phyloP scores from a whole-genome alignment of 2,888 invertebrate species.

The Hypomecis atomaria region DNA sequence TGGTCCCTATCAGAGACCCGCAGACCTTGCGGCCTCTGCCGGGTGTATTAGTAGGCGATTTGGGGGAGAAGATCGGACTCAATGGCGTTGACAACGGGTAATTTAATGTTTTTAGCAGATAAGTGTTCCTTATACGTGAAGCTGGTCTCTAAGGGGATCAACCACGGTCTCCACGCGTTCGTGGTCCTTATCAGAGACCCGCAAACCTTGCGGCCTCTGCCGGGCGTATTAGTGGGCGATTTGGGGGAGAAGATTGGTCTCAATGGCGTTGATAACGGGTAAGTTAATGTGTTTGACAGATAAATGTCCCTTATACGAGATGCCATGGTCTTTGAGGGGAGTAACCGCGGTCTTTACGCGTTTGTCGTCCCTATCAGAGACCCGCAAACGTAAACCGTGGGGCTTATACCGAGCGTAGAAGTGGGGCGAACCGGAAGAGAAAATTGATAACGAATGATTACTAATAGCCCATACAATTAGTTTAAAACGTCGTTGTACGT shows the following conservation, averaged over 20 bases:
- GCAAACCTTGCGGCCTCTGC: slow-evolving; percentile 87
- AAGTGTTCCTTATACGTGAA: slow-evolving; percentile 95
- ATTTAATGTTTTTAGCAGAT: slow-evolving; percentile 72
- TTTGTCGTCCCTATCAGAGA: slow-evolving; percentile 95
- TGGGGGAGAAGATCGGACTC: slow-evolving; percentile 96
- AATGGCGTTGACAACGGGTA: slow-evolving; percentile 98
- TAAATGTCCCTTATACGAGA: slow-evolving; percentile 94
- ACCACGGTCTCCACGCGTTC: slow-evolving; percentile 95
- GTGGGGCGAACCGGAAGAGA: slow-evolving; percentile 97
- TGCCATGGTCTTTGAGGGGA: slow-evolving; percentile 92
- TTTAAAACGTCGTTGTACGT: no score
- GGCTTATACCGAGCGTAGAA: slow-evolving; percentile 90
- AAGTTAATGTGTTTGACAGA: slow-evolving; percentile 73
- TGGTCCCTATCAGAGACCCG: slow-evolving; percentile 93
- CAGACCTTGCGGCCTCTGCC: slow-evolving; percentile 88
- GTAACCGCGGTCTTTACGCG: slow-evolving; percentile 93
- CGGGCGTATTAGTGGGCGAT: slow-evolving; percentile 95
- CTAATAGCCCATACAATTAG: neutral
- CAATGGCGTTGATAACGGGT: slow-evolving; percentile 98
- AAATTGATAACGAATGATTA: slow-evolving; percentile 95
- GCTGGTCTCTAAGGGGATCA: slow-evolving; percentile 90
- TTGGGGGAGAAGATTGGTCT: slow-evolving; percentile 96
- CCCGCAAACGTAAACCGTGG: slow-evolving; percentile 87
- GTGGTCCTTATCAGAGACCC: slow-evolving; percentile 93
- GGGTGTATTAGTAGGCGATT: slow-evolving; percentile 94